These are phyloP conservation scores for Propithecus deckenii DNA, from an alignment of 2,797 vertebrate species.

Conservation along the genomic window DNA sequence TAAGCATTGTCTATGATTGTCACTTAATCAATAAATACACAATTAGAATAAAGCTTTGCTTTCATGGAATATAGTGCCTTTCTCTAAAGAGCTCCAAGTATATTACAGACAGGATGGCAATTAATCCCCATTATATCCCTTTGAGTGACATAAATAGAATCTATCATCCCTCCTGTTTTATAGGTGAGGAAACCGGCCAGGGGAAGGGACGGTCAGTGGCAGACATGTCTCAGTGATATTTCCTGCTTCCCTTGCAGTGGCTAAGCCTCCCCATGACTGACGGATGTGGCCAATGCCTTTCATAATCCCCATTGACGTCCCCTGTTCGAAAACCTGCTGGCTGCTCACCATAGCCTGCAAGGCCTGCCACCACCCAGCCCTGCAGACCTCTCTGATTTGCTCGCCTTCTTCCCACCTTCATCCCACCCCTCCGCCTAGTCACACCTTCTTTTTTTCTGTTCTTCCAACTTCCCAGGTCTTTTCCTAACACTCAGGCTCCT, in stretches of 20 bases:
- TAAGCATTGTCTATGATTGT: slow-evolving; percentile 75
- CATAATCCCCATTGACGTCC: neutral
- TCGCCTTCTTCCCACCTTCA: neutral
- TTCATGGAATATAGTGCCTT: slow-evolving; percentile 67
- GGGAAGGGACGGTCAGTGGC: neutral
- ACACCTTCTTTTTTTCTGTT: neutral
- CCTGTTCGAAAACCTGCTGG: neutral
- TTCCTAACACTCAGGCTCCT: neutral
- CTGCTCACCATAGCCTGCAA: neutral
- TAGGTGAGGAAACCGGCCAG: slow-evolving; percentile 52
- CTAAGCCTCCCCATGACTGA: neutral
- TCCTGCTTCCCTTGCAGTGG: neutral
- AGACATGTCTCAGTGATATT: neutral
- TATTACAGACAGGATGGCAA: slow-evolving; percentile 67
- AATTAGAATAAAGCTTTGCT: slow-evolving; percentile 76
- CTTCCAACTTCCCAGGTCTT: neutral
- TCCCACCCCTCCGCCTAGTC: neutral
- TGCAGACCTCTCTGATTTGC: neutral
- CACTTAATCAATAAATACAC: slow-evolving; percentile 78
- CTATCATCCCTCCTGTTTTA: slow-evolving; percentile 38
- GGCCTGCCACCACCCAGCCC: neutral
- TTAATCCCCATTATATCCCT: slow-evolving; percentile 67
- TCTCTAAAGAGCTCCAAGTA: slow-evolving; percentile 71
- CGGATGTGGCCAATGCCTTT: neutral
- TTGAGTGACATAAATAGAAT: slow-evolving; percentile 54